phyloP scores from a whole-genome alignment of 2,888 invertebrate genomes.

The Ornithoptera priamus region DNA sequence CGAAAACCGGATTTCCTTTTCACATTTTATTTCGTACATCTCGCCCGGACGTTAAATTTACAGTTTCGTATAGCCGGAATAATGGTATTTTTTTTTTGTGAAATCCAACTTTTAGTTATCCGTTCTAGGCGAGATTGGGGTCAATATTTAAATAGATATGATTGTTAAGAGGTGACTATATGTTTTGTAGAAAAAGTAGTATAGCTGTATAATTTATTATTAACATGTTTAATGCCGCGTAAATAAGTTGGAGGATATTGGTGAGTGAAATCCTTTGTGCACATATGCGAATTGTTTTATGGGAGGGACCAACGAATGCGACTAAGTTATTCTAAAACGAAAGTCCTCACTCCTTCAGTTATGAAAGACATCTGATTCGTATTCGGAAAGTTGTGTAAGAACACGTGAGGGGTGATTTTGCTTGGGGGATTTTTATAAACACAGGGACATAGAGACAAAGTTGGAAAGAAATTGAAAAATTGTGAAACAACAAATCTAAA shows the following conservation, averaged over 20 bases:
- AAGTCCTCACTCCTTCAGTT: conserved; percentile 41
- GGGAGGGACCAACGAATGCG: conserved; percentile 7
- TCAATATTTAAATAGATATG: conserved; percentile 17
- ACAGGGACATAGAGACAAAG: conserved; percentile 10
- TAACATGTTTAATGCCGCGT: background rate
- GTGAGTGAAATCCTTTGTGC: too few relatives aligned
- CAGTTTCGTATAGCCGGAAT: conserved; percentile 23
- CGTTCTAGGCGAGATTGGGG: conserved; percentile 20
- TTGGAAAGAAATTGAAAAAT: too few relatives aligned
- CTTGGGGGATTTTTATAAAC: conserved; percentile 1
- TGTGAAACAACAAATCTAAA: too few relatives aligned
- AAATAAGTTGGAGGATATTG: background rate
- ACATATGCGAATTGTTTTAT: conserved; percentile 4
- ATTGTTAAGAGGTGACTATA: background rate
- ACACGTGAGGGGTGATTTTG: conserved; percentile 32
- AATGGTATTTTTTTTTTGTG: conserved; percentile 24
- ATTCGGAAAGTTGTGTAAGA: conserved; percentile 37
- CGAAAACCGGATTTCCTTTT: conserved; percentile 28
- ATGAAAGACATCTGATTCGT: conserved; percentile 36
- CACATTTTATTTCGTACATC: conserved; percentile 21
- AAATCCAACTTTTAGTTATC: conserved; percentile 14
- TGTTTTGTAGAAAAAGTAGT: background rate
- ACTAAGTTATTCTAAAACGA: conserved; percentile 36
- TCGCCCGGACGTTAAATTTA: conserved; percentile 17
- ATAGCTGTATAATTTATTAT: background rate